Conservation (phyloP, 2,113 vertebrate species). For the Heliornis fulica region DNA sequence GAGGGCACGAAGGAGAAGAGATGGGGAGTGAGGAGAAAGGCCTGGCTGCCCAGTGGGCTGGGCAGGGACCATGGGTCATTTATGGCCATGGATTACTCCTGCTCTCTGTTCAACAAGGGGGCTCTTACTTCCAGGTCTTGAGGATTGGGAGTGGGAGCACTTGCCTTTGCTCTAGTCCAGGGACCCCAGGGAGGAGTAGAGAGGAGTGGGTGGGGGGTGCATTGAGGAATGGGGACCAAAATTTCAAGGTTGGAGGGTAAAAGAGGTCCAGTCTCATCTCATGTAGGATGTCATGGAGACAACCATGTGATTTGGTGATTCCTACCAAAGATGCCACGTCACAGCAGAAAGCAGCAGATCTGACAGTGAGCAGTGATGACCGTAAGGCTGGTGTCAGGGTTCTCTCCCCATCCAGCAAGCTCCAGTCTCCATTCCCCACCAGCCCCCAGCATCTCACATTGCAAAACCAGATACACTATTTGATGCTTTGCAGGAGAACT, state of each 20-base stretch:
- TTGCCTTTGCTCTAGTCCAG: not conserved
- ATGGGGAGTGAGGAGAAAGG: not conserved
- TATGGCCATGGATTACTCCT: not conserved
- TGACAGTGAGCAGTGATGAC: rapidly evolving
- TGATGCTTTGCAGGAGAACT: not conserved
- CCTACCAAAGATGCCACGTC: not conserved
- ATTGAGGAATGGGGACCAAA: not conserved
- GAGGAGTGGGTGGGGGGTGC: not conserved
- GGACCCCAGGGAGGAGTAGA: not conserved
- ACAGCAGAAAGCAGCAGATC: not conserved
- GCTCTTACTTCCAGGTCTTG: not conserved
- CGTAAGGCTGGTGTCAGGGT: not conserved
- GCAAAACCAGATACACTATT: not conserved
- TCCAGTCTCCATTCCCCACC: not conserved
- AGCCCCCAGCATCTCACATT: not conserved
- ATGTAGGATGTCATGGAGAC: not conserved
- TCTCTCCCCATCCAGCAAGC: not conserved
- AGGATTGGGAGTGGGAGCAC: not conserved
- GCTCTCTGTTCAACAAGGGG: not conserved
- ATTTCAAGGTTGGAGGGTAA: not conserved
- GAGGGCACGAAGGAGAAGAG: not conserved
- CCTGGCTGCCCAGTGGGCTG: not conserved
- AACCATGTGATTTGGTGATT: not conserved
- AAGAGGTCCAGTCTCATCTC: not conserved
- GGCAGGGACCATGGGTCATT: not conserved